phyloP scores from a whole-genome alignment of 1,140 invertebrate genomes.

The Drosophila guanche region DNA sequence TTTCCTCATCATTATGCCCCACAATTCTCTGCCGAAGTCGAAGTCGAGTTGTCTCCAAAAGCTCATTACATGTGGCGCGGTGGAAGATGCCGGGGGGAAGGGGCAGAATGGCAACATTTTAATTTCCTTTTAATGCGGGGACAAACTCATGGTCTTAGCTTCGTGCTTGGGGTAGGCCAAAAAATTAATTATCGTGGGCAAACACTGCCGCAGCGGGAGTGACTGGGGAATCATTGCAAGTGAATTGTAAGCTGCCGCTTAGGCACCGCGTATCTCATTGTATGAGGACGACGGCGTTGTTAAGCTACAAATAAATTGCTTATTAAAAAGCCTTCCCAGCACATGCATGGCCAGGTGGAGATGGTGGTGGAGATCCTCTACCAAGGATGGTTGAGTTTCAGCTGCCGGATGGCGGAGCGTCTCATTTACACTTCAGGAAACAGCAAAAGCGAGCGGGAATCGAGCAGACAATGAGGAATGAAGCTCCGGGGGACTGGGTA shows the following conservation, averaged over 20 bases:
- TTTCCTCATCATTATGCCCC: conserved; percentile 30
- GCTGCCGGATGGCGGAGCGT: too few relatives aligned
- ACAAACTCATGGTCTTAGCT: conserved; percentile 64
- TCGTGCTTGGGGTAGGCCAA: conserved; percentile 47
- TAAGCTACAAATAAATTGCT: conserved; percentile 81
- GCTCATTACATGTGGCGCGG: conserved; percentile 38
- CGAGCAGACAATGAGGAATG: conserved; percentile 62
- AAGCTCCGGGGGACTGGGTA: conserved; percentile 18
- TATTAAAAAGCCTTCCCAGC: conserved; percentile 71
- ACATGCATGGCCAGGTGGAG: conserved; percentile 27
- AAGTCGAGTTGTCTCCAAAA: conserved; percentile 32
- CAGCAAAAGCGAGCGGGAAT: conserved; percentile 53
- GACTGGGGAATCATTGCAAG: conserved; percentile 46
- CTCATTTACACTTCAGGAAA: conserved; percentile 76
- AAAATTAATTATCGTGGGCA: conserved; percentile 76
- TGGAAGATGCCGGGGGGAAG: conserved; percentile 25
- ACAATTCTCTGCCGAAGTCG: too few relatives aligned
- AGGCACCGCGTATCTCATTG: conserved; percentile 70
- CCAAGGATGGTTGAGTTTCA: background rate
- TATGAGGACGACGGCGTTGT: conserved; percentile 54
- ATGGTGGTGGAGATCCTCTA: background rate
- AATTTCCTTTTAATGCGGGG: conserved; percentile 75
- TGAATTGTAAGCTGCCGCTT: conserved; percentile 56
- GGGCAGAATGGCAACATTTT: conserved; percentile 45
- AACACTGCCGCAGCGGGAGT: conserved; percentile 37